phyloP scores from a whole-genome alignment of 2,797 vertebrate genomes.

The Pogonophryne albipinna region DNA sequence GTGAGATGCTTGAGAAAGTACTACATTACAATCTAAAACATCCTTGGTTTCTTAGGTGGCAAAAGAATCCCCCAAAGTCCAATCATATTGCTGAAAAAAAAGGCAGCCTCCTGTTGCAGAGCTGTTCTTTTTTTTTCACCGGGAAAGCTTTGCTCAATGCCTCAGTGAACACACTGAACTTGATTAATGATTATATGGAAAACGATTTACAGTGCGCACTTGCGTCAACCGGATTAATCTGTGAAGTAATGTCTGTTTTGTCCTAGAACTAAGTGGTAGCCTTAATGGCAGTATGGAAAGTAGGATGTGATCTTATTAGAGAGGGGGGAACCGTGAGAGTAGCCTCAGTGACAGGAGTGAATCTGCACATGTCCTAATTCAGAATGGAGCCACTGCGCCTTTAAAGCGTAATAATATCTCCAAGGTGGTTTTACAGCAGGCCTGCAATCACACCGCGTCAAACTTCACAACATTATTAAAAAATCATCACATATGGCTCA shows the following conservation, averaged over 20 bases:
- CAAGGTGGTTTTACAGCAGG: slow-evolving; percentile 77
- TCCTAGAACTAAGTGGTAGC: neutral
- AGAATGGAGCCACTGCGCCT: slow-evolving; percentile 81
- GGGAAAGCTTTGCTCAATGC: slow-evolving; percentile 73
- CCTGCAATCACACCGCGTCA: slow-evolving; percentile 69
- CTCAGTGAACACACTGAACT: slow-evolving; percentile 37
- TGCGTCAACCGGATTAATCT: neutral
- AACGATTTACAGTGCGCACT: slow-evolving; percentile 56
- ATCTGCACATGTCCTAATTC: slow-evolving; percentile 76
- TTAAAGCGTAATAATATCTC: slow-evolving; percentile 84
- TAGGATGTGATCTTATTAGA: slow-evolving; percentile 1
- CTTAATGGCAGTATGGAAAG: slow-evolving; percentile 16
- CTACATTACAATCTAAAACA: neutral
- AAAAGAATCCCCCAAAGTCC: slow-evolving; percentile 37
- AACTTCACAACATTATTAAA: slow-evolving; percentile 67
- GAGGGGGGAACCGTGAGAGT: slow-evolving; percentile 2
- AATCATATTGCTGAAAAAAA: slow-evolving; percentile 26
- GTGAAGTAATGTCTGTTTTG: neutral
- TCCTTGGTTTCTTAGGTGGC: neutral
- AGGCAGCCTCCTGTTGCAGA: slow-evolving; percentile 21
- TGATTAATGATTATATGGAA: slow-evolving; percentile 77
- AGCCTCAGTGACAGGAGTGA: slow-evolving; percentile 47
- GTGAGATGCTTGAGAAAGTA: neutral
- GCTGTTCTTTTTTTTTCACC: slow-evolving; percentile 26
- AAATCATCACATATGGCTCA: slow-evolving; percentile 32